Percentiles rank a stretch among this genome's conserved stretches.
These are phyloP conservation scores for Ectropis crepuscularia DNA, from an alignment of 2,888 invertebrate species.

Conservation along the genomic window DNA sequence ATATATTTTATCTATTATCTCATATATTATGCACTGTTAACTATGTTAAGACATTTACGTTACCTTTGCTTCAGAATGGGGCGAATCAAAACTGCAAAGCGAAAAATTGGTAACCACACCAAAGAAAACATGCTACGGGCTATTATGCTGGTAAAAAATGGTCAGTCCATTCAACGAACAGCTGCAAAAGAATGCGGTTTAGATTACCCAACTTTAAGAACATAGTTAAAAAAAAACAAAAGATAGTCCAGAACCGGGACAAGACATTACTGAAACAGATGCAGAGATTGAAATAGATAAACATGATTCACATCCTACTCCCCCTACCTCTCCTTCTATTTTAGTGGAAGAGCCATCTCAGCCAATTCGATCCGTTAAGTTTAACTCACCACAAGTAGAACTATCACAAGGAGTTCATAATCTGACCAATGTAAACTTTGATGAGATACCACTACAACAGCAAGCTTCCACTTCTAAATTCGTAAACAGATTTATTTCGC, in stretches of 20 bases:
- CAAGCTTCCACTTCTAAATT: too few relatives aligned
- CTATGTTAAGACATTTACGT: too few relatives aligned
- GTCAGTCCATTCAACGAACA: conserved; percentile 1
- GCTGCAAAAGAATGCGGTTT: background rate
- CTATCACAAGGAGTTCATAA: conserved; percentile 1
- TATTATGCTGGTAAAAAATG: conserved; percentile 6
- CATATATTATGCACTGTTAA: too few relatives aligned
- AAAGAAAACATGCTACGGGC: conserved; percentile 2
- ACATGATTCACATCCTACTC: conserved; percentile 1
- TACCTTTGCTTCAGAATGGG: too few relatives aligned
- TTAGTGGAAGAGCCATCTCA: conserved; percentile 6
- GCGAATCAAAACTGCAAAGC: too few relatives aligned
- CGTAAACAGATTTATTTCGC: too few relatives aligned
- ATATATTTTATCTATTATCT: too few relatives aligned
- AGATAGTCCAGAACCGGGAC: conserved; percentile 14
- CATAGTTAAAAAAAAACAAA: conserved; percentile 1
- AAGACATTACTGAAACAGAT: conserved; percentile 6
- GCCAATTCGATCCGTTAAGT: background rate
- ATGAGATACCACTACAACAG: background rate
- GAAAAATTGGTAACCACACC: too few relatives aligned
- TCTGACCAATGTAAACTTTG: background rate
- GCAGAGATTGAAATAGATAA: conserved; percentile 9
- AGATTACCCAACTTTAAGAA: background rate
- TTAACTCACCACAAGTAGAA: conserved; percentile 35
- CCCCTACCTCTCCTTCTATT: conserved; percentile 7